These are phyloP conservation scores for Lytechinus pictus DNA, from an alignment of 35 echinoderm and acorn worm species.

Conservation along the genomic window DNA sequence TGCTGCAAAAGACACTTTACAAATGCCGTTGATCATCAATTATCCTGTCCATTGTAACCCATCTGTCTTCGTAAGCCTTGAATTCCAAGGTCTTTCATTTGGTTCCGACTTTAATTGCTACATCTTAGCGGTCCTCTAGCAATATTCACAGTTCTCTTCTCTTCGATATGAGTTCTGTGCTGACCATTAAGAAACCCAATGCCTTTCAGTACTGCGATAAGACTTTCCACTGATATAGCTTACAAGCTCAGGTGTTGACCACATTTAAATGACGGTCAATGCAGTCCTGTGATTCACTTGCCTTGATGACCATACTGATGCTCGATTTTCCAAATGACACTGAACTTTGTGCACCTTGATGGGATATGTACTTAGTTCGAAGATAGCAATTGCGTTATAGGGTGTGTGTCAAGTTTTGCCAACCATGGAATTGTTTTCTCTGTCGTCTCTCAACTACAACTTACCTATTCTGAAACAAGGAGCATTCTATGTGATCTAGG, in stretches of 20 bases:
- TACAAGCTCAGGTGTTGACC: neutral
- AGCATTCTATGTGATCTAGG: neutral
- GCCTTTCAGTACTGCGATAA: neutral
- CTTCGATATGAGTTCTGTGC: no score
- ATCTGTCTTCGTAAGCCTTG: no score
- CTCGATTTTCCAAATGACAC: neutral
- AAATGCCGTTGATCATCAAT: no score
- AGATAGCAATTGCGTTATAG: neutral
- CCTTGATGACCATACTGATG: neutral
- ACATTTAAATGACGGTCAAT: neutral
- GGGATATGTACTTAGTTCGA: neutral
- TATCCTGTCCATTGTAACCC: no score
- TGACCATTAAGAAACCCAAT: no score
- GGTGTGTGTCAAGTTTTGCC: neutral
- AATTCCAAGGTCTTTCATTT: no score
- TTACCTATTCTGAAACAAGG: neutral
- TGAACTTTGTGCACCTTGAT: neutral
- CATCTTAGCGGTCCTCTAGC: no score
- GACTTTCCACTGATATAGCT: neutral
- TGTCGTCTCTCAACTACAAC: neutral
- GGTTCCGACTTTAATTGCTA: no score
- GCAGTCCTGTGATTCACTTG: neutral
- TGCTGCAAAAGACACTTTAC: no score
- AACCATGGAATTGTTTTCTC: neutral
- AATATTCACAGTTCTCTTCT: no score